phyloP scores from a whole-genome alignment of 1,140 invertebrate genomes.

The Trypoxylus dichotomus region DNA sequence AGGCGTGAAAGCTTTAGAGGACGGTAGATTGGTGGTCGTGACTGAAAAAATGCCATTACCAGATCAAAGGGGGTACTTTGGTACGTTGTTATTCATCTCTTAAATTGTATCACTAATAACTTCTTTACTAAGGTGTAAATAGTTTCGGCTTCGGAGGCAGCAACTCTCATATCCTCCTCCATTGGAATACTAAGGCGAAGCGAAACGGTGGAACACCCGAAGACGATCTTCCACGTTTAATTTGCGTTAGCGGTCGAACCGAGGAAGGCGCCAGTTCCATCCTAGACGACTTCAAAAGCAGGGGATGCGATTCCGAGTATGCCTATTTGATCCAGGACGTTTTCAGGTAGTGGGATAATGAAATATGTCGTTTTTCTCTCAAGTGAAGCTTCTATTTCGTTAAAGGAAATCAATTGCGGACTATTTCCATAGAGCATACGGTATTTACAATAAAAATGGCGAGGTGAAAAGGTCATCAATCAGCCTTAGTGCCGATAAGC shows the following conservation, averaged over 20 bases:
- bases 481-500: not conserved
- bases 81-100: slow-evolving; percentile 53
- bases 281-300: slow-evolving; percentile 65
- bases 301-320: slow-evolving; percentile 61
- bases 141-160: slow-evolving; percentile 68
- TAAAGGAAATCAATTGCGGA: not conserved
- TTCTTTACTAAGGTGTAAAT: slow-evolving; percentile 55
- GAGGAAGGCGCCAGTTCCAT: slow-evolving; percentile 69
- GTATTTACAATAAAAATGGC: not conserved
- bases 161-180: slow-evolving; percentile 70
- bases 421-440: not conserved
- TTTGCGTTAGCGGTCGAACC: slow-evolving; percentile 65
- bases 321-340: slow-evolving; percentile 58
- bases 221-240: slow-evolving; percentile 64
- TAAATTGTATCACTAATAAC: not conserved
- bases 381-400: not conserved
- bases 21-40: slow-evolving; percentile 72
- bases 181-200: slow-evolving; percentile 59
- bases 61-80: slow-evolving; percentile 60
- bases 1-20: slow-evolving; percentile 70
- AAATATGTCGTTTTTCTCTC: slow-evolving; percentile 4
- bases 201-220: slow-evolving; percentile 54
- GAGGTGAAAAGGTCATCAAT: not conserved
- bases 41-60: slow-evolving; percentile 66
- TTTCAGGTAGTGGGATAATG: slow-evolving; percentile 37